phyloP scores from a whole-genome alignment of 1,140 invertebrate species.

The Bombus sylvicola region DNA sequence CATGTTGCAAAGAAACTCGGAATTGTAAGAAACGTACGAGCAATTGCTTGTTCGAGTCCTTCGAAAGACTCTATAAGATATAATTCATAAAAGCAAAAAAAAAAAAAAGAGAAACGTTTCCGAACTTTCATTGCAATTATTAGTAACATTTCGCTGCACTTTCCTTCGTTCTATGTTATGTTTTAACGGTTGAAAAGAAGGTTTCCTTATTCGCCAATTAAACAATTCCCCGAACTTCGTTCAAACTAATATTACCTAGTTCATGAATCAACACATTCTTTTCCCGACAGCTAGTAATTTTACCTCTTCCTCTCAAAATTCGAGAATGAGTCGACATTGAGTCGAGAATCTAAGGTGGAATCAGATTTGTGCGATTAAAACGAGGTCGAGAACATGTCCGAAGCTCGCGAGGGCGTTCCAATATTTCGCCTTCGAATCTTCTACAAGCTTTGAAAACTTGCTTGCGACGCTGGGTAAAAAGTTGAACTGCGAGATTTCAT shows the following conservation, averaged over 20 bases:
- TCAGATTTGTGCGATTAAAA: background rate
- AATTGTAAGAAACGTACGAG: no score
- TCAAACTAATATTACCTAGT: background rate
- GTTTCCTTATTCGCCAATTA: background rate
- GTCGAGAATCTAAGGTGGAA: background rate
- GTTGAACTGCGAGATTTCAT: constrained; percentile 21
- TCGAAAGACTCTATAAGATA: no score
- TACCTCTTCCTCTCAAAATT: no score
- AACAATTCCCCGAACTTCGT: background rate
- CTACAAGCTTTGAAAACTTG: constrained; percentile 18
- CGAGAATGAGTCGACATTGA: no score
- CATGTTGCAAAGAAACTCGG: no score
- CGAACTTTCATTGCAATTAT: no score
- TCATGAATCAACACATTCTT: background rate
- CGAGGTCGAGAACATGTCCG: background rate
- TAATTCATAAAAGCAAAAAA: no score
- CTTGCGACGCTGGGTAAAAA: background rate
- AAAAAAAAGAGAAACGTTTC: no score
- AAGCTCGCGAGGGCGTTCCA: background rate
- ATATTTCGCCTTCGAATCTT: constrained; percentile 7
- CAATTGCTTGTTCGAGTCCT: no score
- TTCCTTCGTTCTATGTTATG: no score
- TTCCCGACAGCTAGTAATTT: background rate
- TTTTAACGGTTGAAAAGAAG: no score
- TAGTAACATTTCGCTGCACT: no score